A percentile compares a stretch with the other conserved stretches of the same genome.
Conservation (phyloP, 1,140 invertebrate genomes). For the Calephelis nemesis region DNA sequence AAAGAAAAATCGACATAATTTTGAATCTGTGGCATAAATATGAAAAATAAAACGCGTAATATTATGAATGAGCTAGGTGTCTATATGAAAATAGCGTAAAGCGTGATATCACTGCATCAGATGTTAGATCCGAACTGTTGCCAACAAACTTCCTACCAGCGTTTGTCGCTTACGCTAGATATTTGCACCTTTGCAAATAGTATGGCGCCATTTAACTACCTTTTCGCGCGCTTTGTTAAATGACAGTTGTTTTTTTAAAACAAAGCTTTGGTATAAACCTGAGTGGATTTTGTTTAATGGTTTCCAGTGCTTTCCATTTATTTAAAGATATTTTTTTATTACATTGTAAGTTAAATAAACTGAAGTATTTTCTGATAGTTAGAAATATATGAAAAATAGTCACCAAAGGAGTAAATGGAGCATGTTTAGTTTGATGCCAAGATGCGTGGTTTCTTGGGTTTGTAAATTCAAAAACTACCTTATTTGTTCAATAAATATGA, state of each 20-base stretch:
- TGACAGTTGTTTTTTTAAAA: slow-evolving; percentile 20
- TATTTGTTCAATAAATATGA: too few relatives aligned
- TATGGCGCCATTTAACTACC: slow-evolving; percentile 53
- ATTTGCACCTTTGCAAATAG: slow-evolving; percentile 65
- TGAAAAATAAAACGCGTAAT: slow-evolving; percentile 9
- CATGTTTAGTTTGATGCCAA: too few relatives aligned
- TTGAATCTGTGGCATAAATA: neutral
- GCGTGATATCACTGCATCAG: slow-evolving; percentile 21
- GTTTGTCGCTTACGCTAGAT: slow-evolving; percentile 62
- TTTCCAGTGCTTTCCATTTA: neutral
- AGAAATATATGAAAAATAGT: neutral
- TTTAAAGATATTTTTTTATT: slow-evolving; percentile 6
- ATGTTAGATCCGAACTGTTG: slow-evolving; percentile 41
- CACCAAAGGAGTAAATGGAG: too few relatives aligned
- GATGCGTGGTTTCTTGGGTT: too few relatives aligned
- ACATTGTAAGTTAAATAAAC: slow-evolving; percentile 13
- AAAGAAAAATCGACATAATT: neutral
- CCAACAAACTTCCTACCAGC: slow-evolving; percentile 63
- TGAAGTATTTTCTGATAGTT: neutral
- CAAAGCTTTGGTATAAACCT: slow-evolving; percentile 14
- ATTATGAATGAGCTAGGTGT: slow-evolving; percentile 16
- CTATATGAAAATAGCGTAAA: slow-evolving; percentile 17
- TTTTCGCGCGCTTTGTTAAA: slow-evolving; percentile 50
- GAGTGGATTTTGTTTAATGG: slow-evolving; percentile 1
- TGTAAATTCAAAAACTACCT: too few relatives aligned